A percentile compares a stretch with the other conserved stretches of the same genome.
phyloP scores from a whole-genome alignment of 2,113 vertebrate species.

The Pygoscelis adeliae region DNA sequence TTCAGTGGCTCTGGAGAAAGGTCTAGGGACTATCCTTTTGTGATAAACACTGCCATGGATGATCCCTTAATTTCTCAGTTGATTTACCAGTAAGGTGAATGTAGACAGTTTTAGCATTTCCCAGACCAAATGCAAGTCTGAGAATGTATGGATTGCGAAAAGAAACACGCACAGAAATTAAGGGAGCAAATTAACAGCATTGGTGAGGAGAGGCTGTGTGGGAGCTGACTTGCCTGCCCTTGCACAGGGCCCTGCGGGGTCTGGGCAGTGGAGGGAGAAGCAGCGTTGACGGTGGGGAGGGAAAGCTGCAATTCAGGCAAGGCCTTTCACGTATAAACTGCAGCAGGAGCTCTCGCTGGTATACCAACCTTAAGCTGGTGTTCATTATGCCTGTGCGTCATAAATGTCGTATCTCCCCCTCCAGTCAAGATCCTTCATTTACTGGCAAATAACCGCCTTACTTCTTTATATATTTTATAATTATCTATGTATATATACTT shows the following conservation, averaged over 20 bases:
- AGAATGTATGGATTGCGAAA: background rate
- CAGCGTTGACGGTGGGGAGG: background rate
- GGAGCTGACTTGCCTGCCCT: background rate
- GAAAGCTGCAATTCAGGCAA: background rate
- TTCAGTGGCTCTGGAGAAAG: background rate
- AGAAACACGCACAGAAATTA: background rate
- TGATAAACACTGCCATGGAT: background rate
- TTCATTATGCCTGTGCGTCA: accelerated
- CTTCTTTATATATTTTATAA: background rate
- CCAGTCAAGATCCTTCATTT: background rate
- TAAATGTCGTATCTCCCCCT: background rate
- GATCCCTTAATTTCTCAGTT: background rate
- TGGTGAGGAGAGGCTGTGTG: background rate
- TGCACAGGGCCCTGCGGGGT: no score
- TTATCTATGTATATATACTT: background rate
- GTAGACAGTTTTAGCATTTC: background rate
- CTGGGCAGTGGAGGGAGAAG: background rate
- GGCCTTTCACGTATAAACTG: background rate
- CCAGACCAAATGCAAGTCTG: background rate
- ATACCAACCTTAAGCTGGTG: background rate
- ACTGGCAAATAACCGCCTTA: background rate
- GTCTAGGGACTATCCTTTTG: background rate
- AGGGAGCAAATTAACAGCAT: background rate
- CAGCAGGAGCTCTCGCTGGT: background rate
- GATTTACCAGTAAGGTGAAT: background rate